Evolutionary conservation across 1,140 invertebrate species (phyloP), one percentile per base, ranked within the genome.

Genomic region (Chrysoperla carnea): DNA sequence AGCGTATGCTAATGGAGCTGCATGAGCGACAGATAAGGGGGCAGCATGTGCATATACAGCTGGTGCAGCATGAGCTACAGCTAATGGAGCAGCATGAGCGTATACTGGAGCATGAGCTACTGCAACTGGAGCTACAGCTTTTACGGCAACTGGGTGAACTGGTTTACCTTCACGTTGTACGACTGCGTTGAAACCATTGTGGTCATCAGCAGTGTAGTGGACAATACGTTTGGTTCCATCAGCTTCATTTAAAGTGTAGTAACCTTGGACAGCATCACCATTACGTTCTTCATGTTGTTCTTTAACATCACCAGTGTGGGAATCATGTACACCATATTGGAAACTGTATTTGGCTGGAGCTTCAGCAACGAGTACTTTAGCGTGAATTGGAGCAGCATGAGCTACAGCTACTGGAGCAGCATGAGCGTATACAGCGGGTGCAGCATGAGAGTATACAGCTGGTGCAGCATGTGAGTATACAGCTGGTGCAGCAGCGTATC

Each of bases 211-310:
- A 40, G 58, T 55, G 54, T 63, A 60, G 35, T 55, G 50, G 37
- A 58, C 57, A 39, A 49, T 56, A 1, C 56, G 39, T 6, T 43
- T 35, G 13, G 44, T 48, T 36, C 47, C 47, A 39, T 48, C 57
- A 6, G 55, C 48, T 41, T 57, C 54, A 14, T 50, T 46, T 23
- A 69, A 52, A 12, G 57, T 59, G 53, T 68, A 70, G 17, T 57
- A 56, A 13, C 67, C 67, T 54, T 62, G 64, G 2, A 68, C 63
- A 31, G 63, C 61, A 47, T 67, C 65, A 9, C 67, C 66, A 45
- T 68, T 62, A n/a, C 66, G 55, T 27, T 53, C 54, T 45, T 70
- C 67, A 55, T 64, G 61, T 43, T 68, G 65, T 4, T 55, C 58
- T 44, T 69, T 68, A 47, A 62, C 53, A 46, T 68, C 65, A 28